Percentiles rank a stretch among this genome's conserved stretches.
Conservation (phyloP, 2,888 invertebrate genomes). For the Hylaea fasciaria region DNA sequence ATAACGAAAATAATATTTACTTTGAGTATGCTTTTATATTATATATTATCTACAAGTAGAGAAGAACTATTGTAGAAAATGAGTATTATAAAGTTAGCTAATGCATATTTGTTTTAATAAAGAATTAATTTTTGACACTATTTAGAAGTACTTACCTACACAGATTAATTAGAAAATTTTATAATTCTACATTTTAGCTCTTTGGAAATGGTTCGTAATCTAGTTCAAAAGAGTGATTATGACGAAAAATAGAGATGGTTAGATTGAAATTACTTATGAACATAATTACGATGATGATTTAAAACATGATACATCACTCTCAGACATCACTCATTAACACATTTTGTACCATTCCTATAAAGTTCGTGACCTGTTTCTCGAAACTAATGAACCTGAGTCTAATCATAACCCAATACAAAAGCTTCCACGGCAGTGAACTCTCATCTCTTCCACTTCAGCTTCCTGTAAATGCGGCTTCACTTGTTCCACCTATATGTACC, state of each 20-base stretch:
- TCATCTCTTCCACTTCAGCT: slow-evolving; percentile 66
- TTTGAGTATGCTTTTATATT: slow-evolving; percentile 73
- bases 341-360: slow-evolving; percentile 48
- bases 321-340: slow-evolving; percentile 57
- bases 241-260: slow-evolving; percentile 28
- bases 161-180: slow-evolving; percentile 39
- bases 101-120: slow-evolving; percentile 59
- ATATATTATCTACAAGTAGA: slow-evolving; percentile 70
- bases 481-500: slow-evolving; percentile 56
- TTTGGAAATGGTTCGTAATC: slow-evolving; percentile 28
- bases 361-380: slow-evolving; percentile 27
- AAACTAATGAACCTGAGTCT: slow-evolving; percentile 33
- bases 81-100: slow-evolving; percentile 65
- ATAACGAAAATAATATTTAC: slow-evolving; percentile 72
- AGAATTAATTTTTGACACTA: slow-evolving; percentile 48
- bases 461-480: slow-evolving; percentile 66
- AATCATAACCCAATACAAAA: slow-evolving; percentile 44
- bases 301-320: slow-evolving; percentile 47
- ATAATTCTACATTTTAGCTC: slow-evolving; percentile 37
- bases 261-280: slow-evolving; percentile 18
- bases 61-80: slow-evolving; percentile 69
- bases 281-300: slow-evolving; percentile 15
- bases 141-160: slow-evolving; percentile 38
- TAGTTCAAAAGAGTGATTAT: slow-evolving; percentile 16
- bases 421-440: slow-evolving; percentile 70